A percentile compares a stretch with the other conserved stretches of the same genome.
phyloP scores from a whole-genome alignment of 1,140 invertebrate genomes.

The Neodiprion virginianus region DNA sequence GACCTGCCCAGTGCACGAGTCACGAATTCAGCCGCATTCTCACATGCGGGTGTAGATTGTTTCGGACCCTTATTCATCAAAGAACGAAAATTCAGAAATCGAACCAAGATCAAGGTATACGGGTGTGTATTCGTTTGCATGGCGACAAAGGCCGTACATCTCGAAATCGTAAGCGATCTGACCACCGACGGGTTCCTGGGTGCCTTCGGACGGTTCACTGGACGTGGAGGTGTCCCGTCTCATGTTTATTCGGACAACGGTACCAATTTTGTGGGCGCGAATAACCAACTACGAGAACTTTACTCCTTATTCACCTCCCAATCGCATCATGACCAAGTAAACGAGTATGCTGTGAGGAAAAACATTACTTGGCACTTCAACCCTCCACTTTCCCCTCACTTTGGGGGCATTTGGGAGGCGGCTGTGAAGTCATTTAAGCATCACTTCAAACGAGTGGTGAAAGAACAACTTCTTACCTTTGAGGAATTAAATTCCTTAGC shows the following conservation, averaged over 20 bases:
- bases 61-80: constrained; percentile 17
- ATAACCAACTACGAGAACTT: constrained; percentile 19
- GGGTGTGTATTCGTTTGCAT: too few species aligned
- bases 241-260: constrained; percentile 33
- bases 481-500: constrained; percentile 39
- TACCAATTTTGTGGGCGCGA: constrained; percentile 30
- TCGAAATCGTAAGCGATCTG: constrained; percentile 27
- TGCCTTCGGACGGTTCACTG: constrained; percentile 37
- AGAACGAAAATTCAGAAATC: constrained; percentile 21
- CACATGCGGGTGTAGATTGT: constrained; percentile 21
- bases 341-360: background rate
- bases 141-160: too few species aligned
- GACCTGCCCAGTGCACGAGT: constrained; percentile 33
- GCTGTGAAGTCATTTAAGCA: constrained; percentile 34
- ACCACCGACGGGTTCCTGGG: constrained; percentile 36
- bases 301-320: background rate
- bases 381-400: constrained; percentile 26
- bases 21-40: constrained; percentile 14
- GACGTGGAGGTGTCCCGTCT: constrained; percentile 26
- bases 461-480: constrained; percentile 21
- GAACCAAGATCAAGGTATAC: constrained; percentile 12
- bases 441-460: constrained; percentile 24
- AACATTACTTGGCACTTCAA: constrained; percentile 20
- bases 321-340: background rate
- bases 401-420: constrained; percentile 44